A percentile compares a stretch with the other conserved stretches of the same genome.
phyloP scores from a whole-genome alignment of 2,888 invertebrate species.

The Tenthredo distinguenda region DNA sequence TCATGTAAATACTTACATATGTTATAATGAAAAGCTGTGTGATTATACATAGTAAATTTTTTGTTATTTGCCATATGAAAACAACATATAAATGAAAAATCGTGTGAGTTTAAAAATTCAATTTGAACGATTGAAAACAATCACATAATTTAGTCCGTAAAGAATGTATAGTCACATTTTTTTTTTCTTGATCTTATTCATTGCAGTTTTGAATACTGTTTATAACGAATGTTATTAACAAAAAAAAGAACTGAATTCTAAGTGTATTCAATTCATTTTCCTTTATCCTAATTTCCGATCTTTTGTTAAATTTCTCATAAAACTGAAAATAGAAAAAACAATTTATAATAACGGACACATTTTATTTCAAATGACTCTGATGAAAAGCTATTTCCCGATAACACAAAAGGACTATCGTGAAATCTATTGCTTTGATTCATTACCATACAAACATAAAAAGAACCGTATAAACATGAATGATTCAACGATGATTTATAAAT shows the following conservation, averaged over 20 bases:
- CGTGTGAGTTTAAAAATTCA: not conserved
- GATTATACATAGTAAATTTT: not conserved
- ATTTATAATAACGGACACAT: not conserved
- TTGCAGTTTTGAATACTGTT: not conserved
- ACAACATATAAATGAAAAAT: not conserved
- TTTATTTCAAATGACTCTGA: not conserved
- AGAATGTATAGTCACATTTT: not conserved
- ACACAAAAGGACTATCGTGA: not conserved
- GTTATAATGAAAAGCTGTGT: not conserved
- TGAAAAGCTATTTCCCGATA: not conserved
- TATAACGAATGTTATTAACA: not conserved
- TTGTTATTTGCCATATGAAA: not conserved
- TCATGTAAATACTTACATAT: slow-evolving; percentile 10
- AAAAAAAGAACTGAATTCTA: not conserved
- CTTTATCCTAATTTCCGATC: not conserved
- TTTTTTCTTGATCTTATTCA: not conserved
- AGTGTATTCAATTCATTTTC: not conserved
- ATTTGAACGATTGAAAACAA: not conserved
- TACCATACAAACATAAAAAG: no score
- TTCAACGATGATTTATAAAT: not conserved
- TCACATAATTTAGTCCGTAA: not conserved
- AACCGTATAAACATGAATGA: not conserved
- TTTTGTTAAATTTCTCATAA: not conserved
- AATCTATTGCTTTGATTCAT: not conserved
- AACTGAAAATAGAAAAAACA: not conserved